Base-by-base conservation (phyloP, 2,888 invertebrate genomes). In the Dryomyza anilis region DNA sequence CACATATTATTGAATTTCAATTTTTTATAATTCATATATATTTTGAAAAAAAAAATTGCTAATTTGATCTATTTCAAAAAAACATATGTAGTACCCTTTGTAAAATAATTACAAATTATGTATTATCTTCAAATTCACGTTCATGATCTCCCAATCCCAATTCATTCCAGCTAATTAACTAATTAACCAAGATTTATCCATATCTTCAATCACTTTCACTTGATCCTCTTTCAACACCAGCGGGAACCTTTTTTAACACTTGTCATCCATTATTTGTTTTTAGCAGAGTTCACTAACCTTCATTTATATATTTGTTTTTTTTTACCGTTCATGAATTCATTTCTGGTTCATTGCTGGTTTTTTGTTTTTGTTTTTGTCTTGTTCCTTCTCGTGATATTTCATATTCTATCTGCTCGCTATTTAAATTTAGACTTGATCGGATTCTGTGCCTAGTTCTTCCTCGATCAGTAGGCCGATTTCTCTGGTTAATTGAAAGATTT, bases 401-500 rank as follows among this genome's bases (percentile, higher is more conserved):
- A 10, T 25, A 12, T 25, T 25, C 50, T 50, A 12, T 21, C 25
- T 50, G 43, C 23, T 50, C 50, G 5, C 12, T 21, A 21, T 48
- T 2, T 21, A 10, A 23, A 3, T 1, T 12, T 33, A 7, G 12
- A 10, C 10, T 19, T 14, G 19, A 6, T 56, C 12, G 56, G 8
- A 8, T 56, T 16, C 25, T 30, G 36, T n/a, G 6, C 30, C 7
- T 30, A 33, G 55, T 55, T 16, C 33, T 55, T 19, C 33, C n/a
- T 55, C 23, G 33, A 19, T 53, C 55, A 23, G 58, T 29, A 48
- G 53, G 46, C 62, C 63, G 46, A 63, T 63, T 46, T 68, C 64
- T 66, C 58, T 48, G 65, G 70, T 65, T 69, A 76, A 76, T 74
- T 78, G 78, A 78, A 73, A 78, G 78, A 78, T 78, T 78, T 78